These are phyloP conservation scores for Anthopleura xanthogrammica DNA, from an alignment of 92 coral and sea anemone species.

Conservation along the genomic window DNA sequence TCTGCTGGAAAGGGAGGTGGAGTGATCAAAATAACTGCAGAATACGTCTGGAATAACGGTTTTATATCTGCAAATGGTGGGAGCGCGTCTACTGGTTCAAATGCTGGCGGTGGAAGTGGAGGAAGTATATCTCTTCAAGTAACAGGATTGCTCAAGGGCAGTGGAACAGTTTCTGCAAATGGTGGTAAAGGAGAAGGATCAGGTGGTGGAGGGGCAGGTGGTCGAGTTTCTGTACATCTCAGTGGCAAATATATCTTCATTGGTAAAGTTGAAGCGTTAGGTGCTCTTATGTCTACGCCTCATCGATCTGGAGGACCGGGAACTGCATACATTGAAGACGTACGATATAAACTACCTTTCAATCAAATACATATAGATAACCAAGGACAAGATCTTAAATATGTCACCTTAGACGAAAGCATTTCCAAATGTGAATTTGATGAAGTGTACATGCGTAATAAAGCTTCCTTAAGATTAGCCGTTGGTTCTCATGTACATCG, in stretches of 20 bases:
- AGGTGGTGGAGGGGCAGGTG: slow-evolving; percentile 96
- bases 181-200: slow-evolving; percentile 83
- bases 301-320: slow-evolving; percentile 85
- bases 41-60: slow-evolving; percentile 75
- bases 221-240: slow-evolving; percentile 66
- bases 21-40: slow-evolving; percentile 60
- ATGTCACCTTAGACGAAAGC: slow-evolving; percentile 72
- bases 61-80: slow-evolving; percentile 92
- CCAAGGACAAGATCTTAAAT: slow-evolving; percentile 70
- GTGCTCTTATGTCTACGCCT: slow-evolving; percentile 53
- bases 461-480: slow-evolving; percentile 71
- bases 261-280: slow-evolving; percentile 69
- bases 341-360: slow-evolving; percentile 65
- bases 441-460: slow-evolving; percentile 69
- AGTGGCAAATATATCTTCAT: slow-evolving; percentile 54
- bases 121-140: slow-evolving; percentile 72
- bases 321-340: slow-evolving; percentile 75
- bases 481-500: neutral
- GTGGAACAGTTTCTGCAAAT: slow-evolving; percentile 78
- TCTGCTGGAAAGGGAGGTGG: slow-evolving; percentile 93
- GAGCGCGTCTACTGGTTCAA: slow-evolving; percentile 54
- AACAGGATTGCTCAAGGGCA: slow-evolving; percentile 60
- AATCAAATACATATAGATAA: slow-evolving; percentile 72
- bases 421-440: slow-evolving; percentile 46
- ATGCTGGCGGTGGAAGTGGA: slow-evolving; percentile 88